Evolutionary conservation across 2,888 invertebrate genomes (phyloP), one percentile per base, ranked within the genome.

Genomic region (Clunio marinus): DNA sequence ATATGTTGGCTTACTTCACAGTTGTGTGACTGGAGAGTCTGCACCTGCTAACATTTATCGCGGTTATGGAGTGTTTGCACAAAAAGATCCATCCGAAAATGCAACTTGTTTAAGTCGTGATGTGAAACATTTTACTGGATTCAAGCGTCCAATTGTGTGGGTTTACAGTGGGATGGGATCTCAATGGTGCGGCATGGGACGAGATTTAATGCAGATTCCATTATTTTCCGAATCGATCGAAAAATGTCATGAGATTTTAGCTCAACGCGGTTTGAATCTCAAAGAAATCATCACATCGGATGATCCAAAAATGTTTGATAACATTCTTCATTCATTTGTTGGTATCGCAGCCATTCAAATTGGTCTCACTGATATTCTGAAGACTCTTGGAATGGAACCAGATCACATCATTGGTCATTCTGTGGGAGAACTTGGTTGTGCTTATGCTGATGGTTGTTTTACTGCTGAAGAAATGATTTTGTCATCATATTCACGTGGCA

Each of bases 341-440:
- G 86, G 87, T 25, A 90, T 90, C 70, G 86, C 88, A 10, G 86
- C 89, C 0, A 77, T 83, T 15, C 82, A 85, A 82, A 86, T 89
- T 71, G 83, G 80, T 5, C 74, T 85, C 35, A 82, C 83, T 45
- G 89, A 91, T 75, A 76, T 88, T 3, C 77, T 91, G 58, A 79
- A 77, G 63, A 79, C 77, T 2, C 75, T 84, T 20, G 86, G 86
- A 13, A 78, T 91, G 32, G 78, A 81, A 60, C 88, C 90, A 8
- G 89, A 91, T 76, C 86, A 86, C 28, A 86, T 91, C 71, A 84
- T 91, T 71, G 91, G 97, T 1, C 96, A 96, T 78, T 96, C 96
- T 7, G 91, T 94, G 0, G 97, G 97, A 22, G 97, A 97, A 77
- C 81, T 97, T 4, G 95, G 93, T 1, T 96, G 97, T 77, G 95